Evolutionary conservation across 1,140 invertebrate species (phyloP).

Genomic region (Calephelis nemesis): DNA sequence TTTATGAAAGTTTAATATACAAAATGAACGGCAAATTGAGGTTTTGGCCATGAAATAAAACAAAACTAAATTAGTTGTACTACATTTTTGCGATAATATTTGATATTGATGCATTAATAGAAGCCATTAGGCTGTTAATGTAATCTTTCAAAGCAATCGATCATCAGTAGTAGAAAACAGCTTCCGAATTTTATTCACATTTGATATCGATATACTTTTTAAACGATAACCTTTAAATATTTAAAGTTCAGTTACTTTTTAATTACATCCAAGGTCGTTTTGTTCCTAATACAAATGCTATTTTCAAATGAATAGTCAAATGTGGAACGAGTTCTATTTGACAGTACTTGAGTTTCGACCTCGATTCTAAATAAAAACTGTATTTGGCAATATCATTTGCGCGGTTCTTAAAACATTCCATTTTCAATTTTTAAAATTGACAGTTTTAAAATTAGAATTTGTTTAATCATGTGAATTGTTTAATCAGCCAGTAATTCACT

Average conservation of each 20-base stretch:
- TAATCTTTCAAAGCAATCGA: slow-evolving; percentile 1
- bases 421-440: slow-evolving; percentile 21
- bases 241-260: slow-evolving; percentile 41
- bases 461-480: neutral
- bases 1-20: slow-evolving; percentile 59
- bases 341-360: slow-evolving; percentile 37
- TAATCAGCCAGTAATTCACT: too few species aligned
- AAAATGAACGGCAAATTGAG: neutral
- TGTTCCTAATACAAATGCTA: slow-evolving; percentile 41
- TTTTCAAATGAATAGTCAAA: slow-evolving; percentile 44
- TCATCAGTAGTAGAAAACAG: neutral
- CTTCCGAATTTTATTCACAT: slow-evolving; percentile 15
- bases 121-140: neutral
- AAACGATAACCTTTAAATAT: slow-evolving; percentile 39
- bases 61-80: too few species aligned
- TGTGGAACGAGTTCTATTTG: slow-evolving; percentile 39
- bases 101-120: neutral
- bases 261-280: slow-evolving; percentile 46
- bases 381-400: slow-evolving; percentile 34
- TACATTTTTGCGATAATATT: neutral
- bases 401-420: slow-evolving; percentile 16
- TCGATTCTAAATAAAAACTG: slow-evolving; percentile 35
- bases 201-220: slow-evolving; percentile 24
- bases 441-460: slow-evolving; percentile 8
- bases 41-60: too few species aligned